Base-by-base conservation (phyloP, 2,888 invertebrate species). In the Eurytoma adleriae region DNA sequence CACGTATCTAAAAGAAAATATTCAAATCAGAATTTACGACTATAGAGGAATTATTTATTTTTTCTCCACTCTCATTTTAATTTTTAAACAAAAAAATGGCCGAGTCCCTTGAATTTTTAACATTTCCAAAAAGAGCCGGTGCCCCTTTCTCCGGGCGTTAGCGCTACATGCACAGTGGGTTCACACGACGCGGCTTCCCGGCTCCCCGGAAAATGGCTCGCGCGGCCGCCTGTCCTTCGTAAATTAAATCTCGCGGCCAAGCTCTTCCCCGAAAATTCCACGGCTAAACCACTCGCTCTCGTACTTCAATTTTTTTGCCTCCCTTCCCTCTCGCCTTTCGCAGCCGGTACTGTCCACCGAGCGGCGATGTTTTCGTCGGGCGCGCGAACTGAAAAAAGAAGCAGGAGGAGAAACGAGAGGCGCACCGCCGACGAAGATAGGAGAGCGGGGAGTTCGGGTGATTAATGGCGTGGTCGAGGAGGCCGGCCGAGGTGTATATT, bases 191-290 rank as follows among this genome's bases (percentile, higher is more conserved):
- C 24, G 30, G 24, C 0, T 62, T 30, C 50, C 12, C 50, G 4
- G 12, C 50, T 12, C 50, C 16, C 52, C 52, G 12, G 7, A 16
- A 12, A 16, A 12, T 5, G 14, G 12, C 12, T 27, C 27, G 14
- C 5, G 2, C 16, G 27, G n/a, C 3, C 13, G 16, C 27, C 30
- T 24, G 72, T 54, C 18, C 62, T 68, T 62, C 70, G 79, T 79
- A 79, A 74, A 79, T 79, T 79, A 70, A 79, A 79, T 79, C 69
- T 40, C 70, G 50, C n/a, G 57, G 30, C 16, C n/a, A n/a, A n/a
- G n/a, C n/a, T n/a, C n/a, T n/a, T 27, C 24, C 1, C 30, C 57
- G 52, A 78, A 78, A 78, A 72, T 78, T 72, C 59, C 40, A 48
- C 20, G 62, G 40, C n/a, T 68, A 24, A n/a, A n/a, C 61, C 27